Percentiles rank a stretch among this genome's conserved stretches.
These are phyloP conservation scores for Spongilla lacustris DNA, from an alignment of 37 sponge, comb jelly and placozoan genomes.

Conservation along the genomic window DNA sequence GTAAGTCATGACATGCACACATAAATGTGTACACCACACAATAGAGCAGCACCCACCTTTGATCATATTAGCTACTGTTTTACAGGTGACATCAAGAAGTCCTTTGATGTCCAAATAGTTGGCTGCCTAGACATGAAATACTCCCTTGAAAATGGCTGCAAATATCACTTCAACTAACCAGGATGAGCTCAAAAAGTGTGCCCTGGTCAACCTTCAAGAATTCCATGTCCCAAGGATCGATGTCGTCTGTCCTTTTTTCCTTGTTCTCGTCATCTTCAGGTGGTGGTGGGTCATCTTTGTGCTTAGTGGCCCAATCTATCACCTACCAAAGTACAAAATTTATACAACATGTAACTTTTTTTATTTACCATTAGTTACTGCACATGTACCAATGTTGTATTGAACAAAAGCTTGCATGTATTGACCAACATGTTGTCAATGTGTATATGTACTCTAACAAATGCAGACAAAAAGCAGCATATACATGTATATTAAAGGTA, in stretches of 20 bases:
- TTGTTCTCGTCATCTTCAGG: slow-evolving; percentile 98
- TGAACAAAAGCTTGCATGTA: too few species aligned
- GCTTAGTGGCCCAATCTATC: slow-evolving; percentile 85
- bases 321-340: slow-evolving; percentile 72
- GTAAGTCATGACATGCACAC: too few species aligned
- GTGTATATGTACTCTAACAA: too few species aligned
- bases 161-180: slow-evolving; percentile 39
- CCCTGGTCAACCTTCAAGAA: slow-evolving; percentile 99
- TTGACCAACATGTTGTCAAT: too few species aligned
- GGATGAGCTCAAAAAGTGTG: slow-evolving; percentile 97
- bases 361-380: too few species aligned
- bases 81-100: slow-evolving; percentile 96
- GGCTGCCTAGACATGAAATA: slow-evolving; percentile 70
- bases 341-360: too few species aligned
- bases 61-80: slow-evolving; percentile 99
- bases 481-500: neutral
- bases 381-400: too few species aligned
- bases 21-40: neutral
- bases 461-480: too few species aligned
- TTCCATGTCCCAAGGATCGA: slow-evolving; percentile 99
- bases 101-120: slow-evolving; percentile 99
- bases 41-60: slow-evolving; percentile 57
- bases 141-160: neutral
- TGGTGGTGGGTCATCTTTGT: slow-evolving; percentile 91
- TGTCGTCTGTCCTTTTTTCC: slow-evolving; percentile 99